Base-by-base conservation (phyloP, 1,140 invertebrate genomes). In the Tetramorium alpestre region DNA sequence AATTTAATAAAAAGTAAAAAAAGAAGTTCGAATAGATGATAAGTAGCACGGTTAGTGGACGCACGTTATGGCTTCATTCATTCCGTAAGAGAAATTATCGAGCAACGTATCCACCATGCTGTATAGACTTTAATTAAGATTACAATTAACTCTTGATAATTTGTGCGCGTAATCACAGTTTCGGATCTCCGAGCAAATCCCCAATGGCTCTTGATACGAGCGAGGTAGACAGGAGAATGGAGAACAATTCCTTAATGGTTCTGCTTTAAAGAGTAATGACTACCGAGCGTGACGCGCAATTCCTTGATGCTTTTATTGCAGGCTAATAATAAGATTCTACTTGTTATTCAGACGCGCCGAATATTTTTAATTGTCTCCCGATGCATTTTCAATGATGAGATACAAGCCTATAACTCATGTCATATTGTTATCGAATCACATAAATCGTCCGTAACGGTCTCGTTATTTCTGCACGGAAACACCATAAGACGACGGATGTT, bases 131-230 rank as follows among this genome's bases (percentile, higher is more conserved):
- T 93, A 92, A 93, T 93, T 93, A 92, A 93, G 90, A 90, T 88
- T 85, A 90, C 92, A 92, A 92, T 93, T 92, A 93, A 91, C 91
- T 90, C 88, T 87, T 87, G 86, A 92, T 92, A 91, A 93, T 93
- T 93, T 88, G 90, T 89, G 86, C 60, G 62, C 33, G 75, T 86
- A 92, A 93, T 93, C 92, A 84, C 62, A 54, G 58, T 86, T 85
- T 85, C 62, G 78, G 85, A 93, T 93, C 92, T 87, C 49, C 33
- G 64, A 80, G 58, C 58, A 54, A 51, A 44, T 54, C 41, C 62
- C 41, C 62, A 33, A 28, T 44, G 54, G 70, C 33, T 75, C 41
- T 47, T 56, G 75, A 70, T 33, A 73, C 58, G 51, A 62, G 69
- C 62, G 64, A 73, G 78, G 51, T 72, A 76, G 76, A 86, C 78